Conservation (phyloP, 1,140 invertebrate species). For the Pseudobourletiella spinata region DNA sequence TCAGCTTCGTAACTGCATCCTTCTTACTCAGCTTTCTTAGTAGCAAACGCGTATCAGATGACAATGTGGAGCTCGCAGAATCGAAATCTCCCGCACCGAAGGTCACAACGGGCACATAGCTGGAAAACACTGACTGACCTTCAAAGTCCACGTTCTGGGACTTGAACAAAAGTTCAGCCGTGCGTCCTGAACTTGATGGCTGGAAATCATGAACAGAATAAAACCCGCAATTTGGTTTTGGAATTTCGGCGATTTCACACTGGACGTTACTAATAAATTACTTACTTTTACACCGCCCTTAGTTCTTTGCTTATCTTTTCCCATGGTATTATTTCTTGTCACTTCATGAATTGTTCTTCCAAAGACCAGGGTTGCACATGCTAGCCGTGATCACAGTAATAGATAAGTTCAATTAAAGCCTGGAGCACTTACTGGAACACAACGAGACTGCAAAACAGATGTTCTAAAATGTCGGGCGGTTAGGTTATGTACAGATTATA, state of each 20-base stretch:
- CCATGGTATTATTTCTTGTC: neutral
- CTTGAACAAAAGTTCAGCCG: neutral
- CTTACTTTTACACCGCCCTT: constrained; percentile 7
- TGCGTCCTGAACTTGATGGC: neutral
- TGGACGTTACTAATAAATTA: too few species aligned
- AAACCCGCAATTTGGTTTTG: neutral
- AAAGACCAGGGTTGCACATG: too few species aligned
- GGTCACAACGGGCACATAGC: neutral
- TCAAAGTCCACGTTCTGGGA: neutral
- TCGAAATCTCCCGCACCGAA: neutral
- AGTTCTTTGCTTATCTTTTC: constrained; percentile 2
- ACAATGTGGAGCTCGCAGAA: neutral
- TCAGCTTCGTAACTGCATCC: constrained; percentile 73
- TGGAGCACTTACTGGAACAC: too few species aligned
- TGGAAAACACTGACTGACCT: neutral
- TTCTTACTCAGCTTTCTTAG: constrained; percentile 74
- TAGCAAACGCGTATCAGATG: constrained; percentile 52
- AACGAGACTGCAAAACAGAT: too few species aligned
- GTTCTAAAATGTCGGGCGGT: too few species aligned
- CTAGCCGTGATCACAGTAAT: too few species aligned
- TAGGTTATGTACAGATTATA: too few species aligned
- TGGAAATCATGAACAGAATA: neutral
- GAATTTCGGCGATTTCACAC: neutral
- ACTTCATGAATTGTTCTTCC: too few species aligned
- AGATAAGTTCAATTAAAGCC: too few species aligned